Evolutionary conservation across 1,140 invertebrate genomes (phyloP), one percentile per base, ranked within the genome.

Genomic region (Apocrypta bakeri): DNA sequence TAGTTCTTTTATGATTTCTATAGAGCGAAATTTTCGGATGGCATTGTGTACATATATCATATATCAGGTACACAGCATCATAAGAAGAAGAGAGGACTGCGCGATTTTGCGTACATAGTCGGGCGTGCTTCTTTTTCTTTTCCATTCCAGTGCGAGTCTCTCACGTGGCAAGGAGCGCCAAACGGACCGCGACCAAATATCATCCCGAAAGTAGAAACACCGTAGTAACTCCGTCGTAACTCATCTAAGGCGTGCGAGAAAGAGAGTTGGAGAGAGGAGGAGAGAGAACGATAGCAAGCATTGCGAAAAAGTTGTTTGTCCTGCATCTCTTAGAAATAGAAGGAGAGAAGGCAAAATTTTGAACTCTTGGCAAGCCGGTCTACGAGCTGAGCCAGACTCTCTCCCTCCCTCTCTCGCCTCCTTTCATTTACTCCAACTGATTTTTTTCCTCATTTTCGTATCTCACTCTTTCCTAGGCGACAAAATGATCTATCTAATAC

Each of bases 291-390:
- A 21, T 25, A 86, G 85, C 85, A 86, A 86, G 84, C 83, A 85
- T 66, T 84, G 87, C 86, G 87, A 91, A 90, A 89, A 90, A 90
- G 89, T 91, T 90, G 90, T 90, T 90, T 89, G 88, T 72, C 69
- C 69, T 72, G 69, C 69, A 72, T 72, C 69, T 72, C 69, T 42
- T 37, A 14, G 9, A 84, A 83, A 82, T 71, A 85, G 85, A 85
- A 87, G 84, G 86, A 85, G 76, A 74, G n/a, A 66, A 82, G 64
- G 82, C 63, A 87, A 86, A 88, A 88, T 90, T 88, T 87, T 87
- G 79, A 89, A 87, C 85, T 88, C 86, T 89, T 90, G 89, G 90
- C 89, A 90, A 87, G 87, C 82, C 87, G 87, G 81, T 63, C 73
- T 40, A 40, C 74, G 63, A 74, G 25, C 56, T 25, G 37, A 27